Percentiles rank a stretch among this genome's conserved stretches.
Conservation (phyloP, 2,113 vertebrate genomes). For the Odocoileus hemionus region DNA sequence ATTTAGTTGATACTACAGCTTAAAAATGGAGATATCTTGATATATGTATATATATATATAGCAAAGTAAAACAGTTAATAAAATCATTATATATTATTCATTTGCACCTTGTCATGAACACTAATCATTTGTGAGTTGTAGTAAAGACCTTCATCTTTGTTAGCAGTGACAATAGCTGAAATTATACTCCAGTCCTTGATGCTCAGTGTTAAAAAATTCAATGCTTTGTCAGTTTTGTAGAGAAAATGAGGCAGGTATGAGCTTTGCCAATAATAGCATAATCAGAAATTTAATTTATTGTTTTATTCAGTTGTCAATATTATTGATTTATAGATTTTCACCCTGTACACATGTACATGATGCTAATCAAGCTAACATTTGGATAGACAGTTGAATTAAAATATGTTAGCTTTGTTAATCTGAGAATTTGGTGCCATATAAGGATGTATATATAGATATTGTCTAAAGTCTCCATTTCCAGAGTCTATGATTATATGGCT, state of each 20-base stretch:
- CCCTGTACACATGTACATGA: not conserved
- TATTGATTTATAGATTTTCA: conserved; percentile 6
- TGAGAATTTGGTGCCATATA: not conserved
- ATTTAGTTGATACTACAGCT: not conserved
- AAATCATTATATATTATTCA: not conserved
- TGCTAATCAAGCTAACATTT: conserved; percentile 18
- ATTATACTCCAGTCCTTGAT: not conserved
- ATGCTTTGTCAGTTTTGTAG: not conserved
- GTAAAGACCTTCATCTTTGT: not conserved
- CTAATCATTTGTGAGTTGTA: not conserved
- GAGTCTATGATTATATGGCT: not conserved
- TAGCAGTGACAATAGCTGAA: not conserved
- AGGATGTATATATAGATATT: not conserved
- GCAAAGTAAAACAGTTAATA: not conserved
- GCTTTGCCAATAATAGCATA: not conserved
- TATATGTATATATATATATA: not conserved
- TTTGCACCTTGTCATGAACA: not conserved
- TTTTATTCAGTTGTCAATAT: conserved; percentile 8
- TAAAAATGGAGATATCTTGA: not conserved
- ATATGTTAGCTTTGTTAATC: not conserved
- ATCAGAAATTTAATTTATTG: conserved; percentile 32
- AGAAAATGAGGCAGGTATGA: not conserved
- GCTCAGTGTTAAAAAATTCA: not conserved
- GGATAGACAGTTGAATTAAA: not conserved
- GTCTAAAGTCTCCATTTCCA: conserved; percentile 21